Base-by-base conservation (phyloP, 2,888 invertebrate genomes). In the Sclerodermus sp. region DNA sequence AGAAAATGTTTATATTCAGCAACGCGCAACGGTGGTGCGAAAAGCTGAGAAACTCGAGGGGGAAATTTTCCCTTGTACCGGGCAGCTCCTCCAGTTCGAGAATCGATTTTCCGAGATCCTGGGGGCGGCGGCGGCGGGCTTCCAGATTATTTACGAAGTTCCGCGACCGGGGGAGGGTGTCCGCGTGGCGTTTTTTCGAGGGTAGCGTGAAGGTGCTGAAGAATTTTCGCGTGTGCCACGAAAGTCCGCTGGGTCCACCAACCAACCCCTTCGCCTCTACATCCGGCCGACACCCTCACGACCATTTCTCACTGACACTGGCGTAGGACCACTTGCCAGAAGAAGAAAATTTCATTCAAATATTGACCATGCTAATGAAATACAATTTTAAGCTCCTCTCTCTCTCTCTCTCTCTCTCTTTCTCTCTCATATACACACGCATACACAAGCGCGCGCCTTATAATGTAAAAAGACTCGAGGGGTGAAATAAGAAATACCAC, bases 191-290 rank as follows among this genome's bases (percentile, higher is more conserved):
- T 49, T 61, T 63, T 55, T 63, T 55, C 45, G 41, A 23, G 29
- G 41, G 18, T 23, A 44, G 41, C 39, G 6, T 34, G 37, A 48
- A 55, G 42, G 49, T 49, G 49, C 36, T 45, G 55, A 48, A 53
- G 58, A 66, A 62, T 64, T 67, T 66, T 60, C 65, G 64, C 58
- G 56, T 53, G 59, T 40, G 34, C 34, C 34, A 34, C 34, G 34
- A 34, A 13, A 4, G 34, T 34, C 34, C 34, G 13, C 34, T 38
- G 34, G 15, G 42, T 55, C 45, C 41, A 48, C 47, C 64, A 68
- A 48, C 47, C 64, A 68, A 70, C 68, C 67, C 67, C 64, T 70
- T 65, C 56, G 62, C 62, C 67, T 65, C 57, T 52, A 57, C 70
- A 58, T 68, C 62, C 64, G 58, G 53, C 59, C 60, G 58, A 63